Evolutionary conservation across 2,888 invertebrate species (phyloP).

Genomic region (Folsomia manolachei): DNA sequence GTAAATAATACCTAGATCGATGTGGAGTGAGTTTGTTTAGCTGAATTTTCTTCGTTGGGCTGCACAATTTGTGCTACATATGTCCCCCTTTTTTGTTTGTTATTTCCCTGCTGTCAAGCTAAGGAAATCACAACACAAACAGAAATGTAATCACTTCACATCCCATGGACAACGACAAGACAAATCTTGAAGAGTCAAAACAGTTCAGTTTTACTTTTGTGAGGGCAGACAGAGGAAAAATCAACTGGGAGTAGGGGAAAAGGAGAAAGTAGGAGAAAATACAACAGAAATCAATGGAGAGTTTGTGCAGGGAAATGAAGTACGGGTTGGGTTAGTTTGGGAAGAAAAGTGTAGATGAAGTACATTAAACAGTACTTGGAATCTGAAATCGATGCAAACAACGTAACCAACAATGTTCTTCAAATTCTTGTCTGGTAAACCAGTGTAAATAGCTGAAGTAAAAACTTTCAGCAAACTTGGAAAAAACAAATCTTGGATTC

Average conservation of each 20-base stretch:
- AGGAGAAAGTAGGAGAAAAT: not conserved
- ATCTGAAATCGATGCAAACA: constrained; percentile 15
- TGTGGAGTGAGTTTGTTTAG: not conserved
- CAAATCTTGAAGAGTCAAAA: no score
- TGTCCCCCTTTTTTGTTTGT: no score
- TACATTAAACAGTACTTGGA: not conserved
- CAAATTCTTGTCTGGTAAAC: no score
- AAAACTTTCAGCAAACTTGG: no score
- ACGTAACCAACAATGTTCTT: not conserved
- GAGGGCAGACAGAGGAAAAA: not conserved
- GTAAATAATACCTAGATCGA: not conserved
- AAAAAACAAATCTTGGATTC: no score
- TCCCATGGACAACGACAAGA: no score
- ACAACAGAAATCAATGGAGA: not conserved
- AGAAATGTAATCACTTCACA: not conserved
- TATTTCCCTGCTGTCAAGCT: no score
- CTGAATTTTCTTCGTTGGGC: not conserved
- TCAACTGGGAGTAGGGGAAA: no score
- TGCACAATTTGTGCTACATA: no score
- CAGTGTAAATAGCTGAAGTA: no score
- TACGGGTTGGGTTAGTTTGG: not conserved
- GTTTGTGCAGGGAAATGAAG: not conserved
- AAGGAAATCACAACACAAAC: not conserved
- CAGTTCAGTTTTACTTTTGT: not conserved
- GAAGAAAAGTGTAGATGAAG: constrained; percentile 11